These are phyloP conservation scores for Paguma larvata DNA, from an alignment of 2,797 vertebrate species.

Conservation along the genomic window DNA sequence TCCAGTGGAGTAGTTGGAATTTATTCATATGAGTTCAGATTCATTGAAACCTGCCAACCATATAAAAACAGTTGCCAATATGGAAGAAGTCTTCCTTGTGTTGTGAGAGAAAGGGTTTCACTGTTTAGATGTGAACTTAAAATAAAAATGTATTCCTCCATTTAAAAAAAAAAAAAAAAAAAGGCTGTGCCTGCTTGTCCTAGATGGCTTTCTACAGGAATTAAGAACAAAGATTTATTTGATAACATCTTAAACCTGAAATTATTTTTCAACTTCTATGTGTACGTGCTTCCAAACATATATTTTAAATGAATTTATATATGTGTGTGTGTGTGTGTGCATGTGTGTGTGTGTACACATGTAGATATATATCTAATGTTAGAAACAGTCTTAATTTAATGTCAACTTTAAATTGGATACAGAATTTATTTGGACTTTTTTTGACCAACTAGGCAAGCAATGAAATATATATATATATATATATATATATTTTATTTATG, in stretches of 20 bases:
- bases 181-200: neutral
- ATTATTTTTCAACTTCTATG: neutral
- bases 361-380: neutral
- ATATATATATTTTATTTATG: too few species aligned
- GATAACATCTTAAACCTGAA: neutral
- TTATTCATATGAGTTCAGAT: conserved; percentile 64
- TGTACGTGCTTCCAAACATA: neutral
- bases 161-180: neutral
- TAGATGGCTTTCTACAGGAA: neutral
- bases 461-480: too few species aligned
- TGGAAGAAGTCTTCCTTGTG: conserved; percentile 65
- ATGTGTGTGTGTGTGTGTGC: neutral
- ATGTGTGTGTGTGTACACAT: neutral
- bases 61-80: conserved; percentile 76
- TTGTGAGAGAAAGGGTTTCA: conserved; percentile 59
- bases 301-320: neutral
- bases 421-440: neutral
- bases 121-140: conserved; percentile 48
- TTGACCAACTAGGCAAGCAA: neutral
- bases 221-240: neutral
- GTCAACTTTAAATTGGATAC: neutral
- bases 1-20: conserved; percentile 19
- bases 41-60: conserved; percentile 74
- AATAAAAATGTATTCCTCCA: conserved; percentile 29
- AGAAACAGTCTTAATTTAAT: neutral